Conservation (phyloP, 1,140 invertebrate genomes). For the Akabosia matsudoensis region DNA sequence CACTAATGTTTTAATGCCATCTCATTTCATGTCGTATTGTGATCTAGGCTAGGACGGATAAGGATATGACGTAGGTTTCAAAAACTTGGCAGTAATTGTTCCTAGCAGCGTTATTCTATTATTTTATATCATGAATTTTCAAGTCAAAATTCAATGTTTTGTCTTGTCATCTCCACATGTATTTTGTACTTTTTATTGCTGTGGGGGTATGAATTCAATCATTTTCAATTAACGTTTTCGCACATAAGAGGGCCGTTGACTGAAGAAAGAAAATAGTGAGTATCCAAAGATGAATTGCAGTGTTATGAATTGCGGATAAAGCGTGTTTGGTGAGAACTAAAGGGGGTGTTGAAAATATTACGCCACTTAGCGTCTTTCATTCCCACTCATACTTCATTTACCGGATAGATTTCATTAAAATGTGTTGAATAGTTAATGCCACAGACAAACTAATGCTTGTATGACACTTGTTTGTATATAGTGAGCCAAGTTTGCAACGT, state of each 20-base stretch:
- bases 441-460: too few relatives aligned
- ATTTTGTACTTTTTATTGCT: not conserved
- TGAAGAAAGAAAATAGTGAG: not conserved
- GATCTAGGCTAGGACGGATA: too few relatives aligned
- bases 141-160: not conserved
- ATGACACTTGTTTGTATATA: not conserved
- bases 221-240: not conserved
- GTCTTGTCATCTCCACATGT: not conserved
- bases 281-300: not conserved
- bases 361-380: not conserved
- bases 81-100: too few relatives aligned
- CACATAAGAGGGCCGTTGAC: not conserved
- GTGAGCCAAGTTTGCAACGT: not conserved
- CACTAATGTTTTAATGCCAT: too few relatives aligned
- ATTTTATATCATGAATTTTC: too few relatives aligned
- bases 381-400: not conserved
- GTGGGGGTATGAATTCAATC: slow-evolving; percentile 7
- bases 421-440: too few relatives aligned
- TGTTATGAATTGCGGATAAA: slow-evolving; percentile 6
- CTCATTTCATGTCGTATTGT: too few relatives aligned
- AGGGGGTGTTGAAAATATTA: slow-evolving; percentile 14
- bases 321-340: not conserved
- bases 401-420: slow-evolving; percentile 2
- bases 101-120: too few relatives aligned
- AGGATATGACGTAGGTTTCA: too few relatives aligned